Conservation (phyloP, 92 coral and sea anemone species). For the Zoanthus sociatus region DNA sequence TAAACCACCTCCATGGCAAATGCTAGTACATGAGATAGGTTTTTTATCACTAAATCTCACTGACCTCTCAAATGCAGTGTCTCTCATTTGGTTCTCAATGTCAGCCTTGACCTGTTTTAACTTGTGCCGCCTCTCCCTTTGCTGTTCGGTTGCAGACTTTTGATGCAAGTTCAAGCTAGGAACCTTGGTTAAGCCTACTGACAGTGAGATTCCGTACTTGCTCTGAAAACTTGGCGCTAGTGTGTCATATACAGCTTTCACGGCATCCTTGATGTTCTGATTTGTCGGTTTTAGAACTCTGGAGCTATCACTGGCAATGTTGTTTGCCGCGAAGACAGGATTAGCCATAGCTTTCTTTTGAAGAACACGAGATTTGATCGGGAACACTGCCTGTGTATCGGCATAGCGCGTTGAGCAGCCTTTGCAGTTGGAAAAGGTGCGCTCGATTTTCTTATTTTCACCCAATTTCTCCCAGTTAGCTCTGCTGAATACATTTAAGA, state of each 20-base stretch:
- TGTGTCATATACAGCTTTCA: slow-evolving; percentile 43
- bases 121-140: neutral
- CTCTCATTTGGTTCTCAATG: slow-evolving; percentile 9
- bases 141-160: neutral
- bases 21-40: neutral
- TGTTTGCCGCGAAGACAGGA: slow-evolving; percentile 53
- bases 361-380: slow-evolving; percentile 44
- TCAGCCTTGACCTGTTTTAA: neutral
- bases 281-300: slow-evolving; percentile 22
- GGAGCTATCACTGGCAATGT: neutral
- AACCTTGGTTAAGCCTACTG: slow-evolving; percentile 41
- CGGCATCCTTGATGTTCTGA: slow-evolving; percentile 45
- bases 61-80: slow-evolving; percentile 17
- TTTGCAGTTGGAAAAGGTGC: slow-evolving; percentile 48
- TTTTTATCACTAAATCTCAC: neutral
- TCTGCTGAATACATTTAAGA: slow-evolving; percentile 29
- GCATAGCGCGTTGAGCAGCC: slow-evolving; percentile 50
- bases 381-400: slow-evolving; percentile 49
- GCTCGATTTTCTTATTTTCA: slow-evolving; percentile 37
- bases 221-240: slow-evolving; percentile 22
- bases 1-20: neutral
- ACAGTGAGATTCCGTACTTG: slow-evolving; percentile 13
- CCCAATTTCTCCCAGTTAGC: slow-evolving; percentile 52
- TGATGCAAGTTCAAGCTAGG: slow-evolving; percentile 32
- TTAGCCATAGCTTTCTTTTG: slow-evolving; percentile 46